Conservation (phyloP, 2,797 vertebrate genomes). For the Balearica regulorum region DNA sequence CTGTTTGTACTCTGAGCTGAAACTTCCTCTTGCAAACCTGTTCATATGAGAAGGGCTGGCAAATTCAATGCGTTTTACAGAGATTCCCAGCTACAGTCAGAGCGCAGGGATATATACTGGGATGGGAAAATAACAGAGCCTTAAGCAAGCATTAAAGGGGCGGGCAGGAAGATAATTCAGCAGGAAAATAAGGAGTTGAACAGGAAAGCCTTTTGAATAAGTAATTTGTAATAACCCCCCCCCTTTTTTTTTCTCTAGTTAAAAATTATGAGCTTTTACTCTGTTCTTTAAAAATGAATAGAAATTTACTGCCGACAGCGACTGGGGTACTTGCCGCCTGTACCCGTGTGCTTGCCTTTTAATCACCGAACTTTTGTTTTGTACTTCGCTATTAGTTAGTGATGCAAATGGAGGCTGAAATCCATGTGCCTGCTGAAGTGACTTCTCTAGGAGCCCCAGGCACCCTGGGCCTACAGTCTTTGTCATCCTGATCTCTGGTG, state of each 20-base stretch:
- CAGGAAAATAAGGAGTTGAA: slow-evolving; percentile 19
- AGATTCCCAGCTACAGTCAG: neutral
- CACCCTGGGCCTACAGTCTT: slow-evolving; percentile 70
- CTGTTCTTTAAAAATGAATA: neutral
- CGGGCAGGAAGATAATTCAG: neutral
- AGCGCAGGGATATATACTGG: neutral
- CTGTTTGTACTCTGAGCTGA: neutral
- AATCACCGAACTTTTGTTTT: slow-evolving; percentile 11
- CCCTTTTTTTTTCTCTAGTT: neutral
- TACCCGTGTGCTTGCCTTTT: neutral
- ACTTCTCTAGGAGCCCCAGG: slow-evolving; percentile 71
- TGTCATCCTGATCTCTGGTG: slow-evolving; percentile 68
- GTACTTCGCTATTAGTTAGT: slow-evolving; percentile 36
- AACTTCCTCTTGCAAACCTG: slow-evolving; percentile 25
- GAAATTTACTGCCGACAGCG: neutral
- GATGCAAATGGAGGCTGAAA: slow-evolving; percentile 67
- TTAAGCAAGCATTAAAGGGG: slow-evolving; percentile 30
- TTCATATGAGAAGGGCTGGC: neutral
- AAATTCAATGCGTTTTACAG: neutral
- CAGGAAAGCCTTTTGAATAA: slow-evolving; percentile 29
- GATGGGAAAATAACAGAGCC: neutral
- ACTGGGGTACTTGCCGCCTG: neutral
- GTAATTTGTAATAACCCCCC: neutral
- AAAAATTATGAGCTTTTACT: neutral
- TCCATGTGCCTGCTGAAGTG: slow-evolving; percentile 66